phyloP scores from a whole-genome alignment of 2,888 invertebrate genomes.

The Cataglyphis livida region DNA sequence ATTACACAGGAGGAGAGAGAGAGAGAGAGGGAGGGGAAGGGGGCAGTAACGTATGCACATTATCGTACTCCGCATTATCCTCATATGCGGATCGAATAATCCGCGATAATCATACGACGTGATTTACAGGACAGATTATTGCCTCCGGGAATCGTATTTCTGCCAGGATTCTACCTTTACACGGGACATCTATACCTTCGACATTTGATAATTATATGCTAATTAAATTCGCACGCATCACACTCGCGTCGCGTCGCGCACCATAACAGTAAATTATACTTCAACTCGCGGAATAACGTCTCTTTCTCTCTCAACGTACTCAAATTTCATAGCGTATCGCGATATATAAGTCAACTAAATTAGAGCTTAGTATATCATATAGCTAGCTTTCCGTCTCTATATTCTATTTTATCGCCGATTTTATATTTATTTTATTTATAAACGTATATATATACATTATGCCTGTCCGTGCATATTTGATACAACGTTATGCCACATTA shows the following conservation, averaged over 20 bases:
- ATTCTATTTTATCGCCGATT: not conserved
- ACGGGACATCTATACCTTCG: slow-evolving; percentile 65
- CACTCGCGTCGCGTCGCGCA: not conserved
- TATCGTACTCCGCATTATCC: slow-evolving; percentile 53
- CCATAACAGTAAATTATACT: slow-evolving; percentile 59
- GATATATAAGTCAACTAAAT: not conserved
- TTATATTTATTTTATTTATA: slow-evolving; percentile 13
- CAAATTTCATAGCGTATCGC: slow-evolving; percentile 8
- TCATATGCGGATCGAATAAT: slow-evolving; percentile 59
- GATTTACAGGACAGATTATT: slow-evolving; percentile 67
- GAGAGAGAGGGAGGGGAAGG: no score
- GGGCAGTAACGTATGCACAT: not conserved
- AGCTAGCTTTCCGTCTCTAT: not conserved
- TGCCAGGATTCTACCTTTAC: slow-evolving; percentile 49
- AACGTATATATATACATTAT: not conserved
- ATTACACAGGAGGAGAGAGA: not conserved
- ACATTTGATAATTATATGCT: slow-evolving; percentile 73
- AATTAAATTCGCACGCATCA: slow-evolving; percentile 68
- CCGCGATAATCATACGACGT: slow-evolving; percentile 56
- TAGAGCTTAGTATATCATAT: not conserved
- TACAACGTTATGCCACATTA: not conserved
- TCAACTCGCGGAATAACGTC: slow-evolving; percentile 41
- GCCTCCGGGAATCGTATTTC: slow-evolving; percentile 67
- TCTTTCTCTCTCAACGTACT: slow-evolving; percentile 36
- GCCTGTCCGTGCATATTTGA: not conserved